Conservation (phyloP, 2,888 invertebrate genomes). For the Lypha dubia region DNA sequence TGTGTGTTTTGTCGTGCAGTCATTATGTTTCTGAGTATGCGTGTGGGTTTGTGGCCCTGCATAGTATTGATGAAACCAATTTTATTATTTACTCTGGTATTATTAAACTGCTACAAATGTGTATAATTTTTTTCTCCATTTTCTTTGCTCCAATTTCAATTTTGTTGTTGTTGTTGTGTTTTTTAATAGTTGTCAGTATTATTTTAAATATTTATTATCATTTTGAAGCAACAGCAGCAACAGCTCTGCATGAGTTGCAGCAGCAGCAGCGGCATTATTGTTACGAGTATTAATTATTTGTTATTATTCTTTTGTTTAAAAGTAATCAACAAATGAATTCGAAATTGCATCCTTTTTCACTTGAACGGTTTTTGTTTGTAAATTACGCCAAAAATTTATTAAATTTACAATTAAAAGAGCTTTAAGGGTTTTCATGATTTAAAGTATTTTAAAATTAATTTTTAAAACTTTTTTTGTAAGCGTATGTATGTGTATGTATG, state of each 20-base stretch:
- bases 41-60: background rate
- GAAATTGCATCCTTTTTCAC: slow-evolving; percentile 40
- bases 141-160: background rate
- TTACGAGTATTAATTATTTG: slow-evolving; percentile 55
- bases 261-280: slow-evolving; percentile 24
- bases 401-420: slow-evolving; percentile 33
- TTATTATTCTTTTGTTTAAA: slow-evolving; percentile 58
- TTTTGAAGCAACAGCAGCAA: slow-evolving; percentile 2
- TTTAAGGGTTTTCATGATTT: slow-evolving; percentile 16
- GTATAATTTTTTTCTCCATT: background rate
- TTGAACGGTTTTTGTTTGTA: slow-evolving; percentile 43
- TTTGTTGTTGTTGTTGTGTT: background rate
- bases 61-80: slow-evolving; percentile 26
- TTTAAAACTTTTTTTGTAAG: background rate
- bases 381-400: slow-evolving; percentile 43
- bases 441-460: slow-evolving; percentile 4
- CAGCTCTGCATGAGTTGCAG: background rate
- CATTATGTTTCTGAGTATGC: background rate
- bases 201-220: slow-evolving; percentile 41
- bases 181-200: slow-evolving; percentile 15
- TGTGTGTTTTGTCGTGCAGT: background rate
- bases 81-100: slow-evolving; percentile 49
- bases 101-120: slow-evolving; percentile 42
- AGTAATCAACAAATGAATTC: slow-evolving; percentile 54
- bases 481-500: background rate